phyloP scores from a whole-genome alignment of 1,140 invertebrate species.

The Atopsyche davidsoni region DNA sequence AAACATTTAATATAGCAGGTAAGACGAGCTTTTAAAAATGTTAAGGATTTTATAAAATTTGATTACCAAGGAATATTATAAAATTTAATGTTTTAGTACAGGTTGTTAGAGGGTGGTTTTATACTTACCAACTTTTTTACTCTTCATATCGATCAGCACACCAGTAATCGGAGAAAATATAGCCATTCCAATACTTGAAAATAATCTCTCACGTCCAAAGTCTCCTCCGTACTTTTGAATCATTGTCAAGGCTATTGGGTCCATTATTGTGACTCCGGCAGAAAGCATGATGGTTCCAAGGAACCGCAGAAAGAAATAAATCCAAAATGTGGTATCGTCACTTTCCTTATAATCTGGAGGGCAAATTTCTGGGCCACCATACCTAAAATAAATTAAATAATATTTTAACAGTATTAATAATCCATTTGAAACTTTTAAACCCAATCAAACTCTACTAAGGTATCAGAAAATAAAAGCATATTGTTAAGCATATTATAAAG shows the following conservation, averaged over 20 bases:
- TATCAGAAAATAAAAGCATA: no score
- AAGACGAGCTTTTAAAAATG: no score
- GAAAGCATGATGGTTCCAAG: slow-evolving; percentile 68
- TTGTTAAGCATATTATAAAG: no score
- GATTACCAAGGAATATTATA: no score
- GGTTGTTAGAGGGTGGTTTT: no score
- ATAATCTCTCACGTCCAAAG: slow-evolving; percentile 72
- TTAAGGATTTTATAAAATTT: no score
- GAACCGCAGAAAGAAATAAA: slow-evolving; percentile 70
- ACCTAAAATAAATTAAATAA: slow-evolving; percentile 42
- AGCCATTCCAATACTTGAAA: slow-evolving; percentile 72
- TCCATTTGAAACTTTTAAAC: no score
- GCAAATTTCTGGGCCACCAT: slow-evolving; percentile 64
- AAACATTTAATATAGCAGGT: no score
- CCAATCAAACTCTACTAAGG: no score
- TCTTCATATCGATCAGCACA: slow-evolving; percentile 64
- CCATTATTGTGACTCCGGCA: slow-evolving; percentile 72
- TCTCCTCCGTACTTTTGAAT: slow-evolving; percentile 73
- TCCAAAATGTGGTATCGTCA: slow-evolving; percentile 69
- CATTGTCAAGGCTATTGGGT: slow-evolving; percentile 74
- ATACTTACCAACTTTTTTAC: slow-evolving; percentile 49
- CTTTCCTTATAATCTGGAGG: slow-evolving; percentile 67
- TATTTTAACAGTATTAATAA: no score
- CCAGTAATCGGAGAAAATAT: slow-evolving; percentile 76
- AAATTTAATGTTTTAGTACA: neutral